Evolutionary conservation across 2,888 invertebrate genomes (phyloP).

Genomic region (Lacanobia wlatinum): DNA sequence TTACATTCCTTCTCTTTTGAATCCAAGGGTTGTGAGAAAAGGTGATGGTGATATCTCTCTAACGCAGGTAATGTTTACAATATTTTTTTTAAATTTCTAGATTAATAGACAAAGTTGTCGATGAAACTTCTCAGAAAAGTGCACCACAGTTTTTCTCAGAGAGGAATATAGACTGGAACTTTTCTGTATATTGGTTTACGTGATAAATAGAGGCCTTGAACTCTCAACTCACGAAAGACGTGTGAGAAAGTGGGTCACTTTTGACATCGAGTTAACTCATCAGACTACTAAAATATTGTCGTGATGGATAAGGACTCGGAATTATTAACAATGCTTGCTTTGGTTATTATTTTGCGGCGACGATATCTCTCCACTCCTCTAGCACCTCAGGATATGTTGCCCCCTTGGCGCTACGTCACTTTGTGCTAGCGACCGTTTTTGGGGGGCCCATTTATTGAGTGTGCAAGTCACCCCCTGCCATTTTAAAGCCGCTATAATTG

Average conservation of each 20-base stretch:
- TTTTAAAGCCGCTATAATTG: too few species aligned
- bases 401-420: too few species aligned
- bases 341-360: not conserved
- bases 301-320: slow-evolving; percentile 3
- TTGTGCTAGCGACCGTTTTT: too few species aligned
- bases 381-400: too few species aligned
- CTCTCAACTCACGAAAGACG: not conserved
- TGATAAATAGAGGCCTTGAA: not conserved
- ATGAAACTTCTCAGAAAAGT: not conserved
- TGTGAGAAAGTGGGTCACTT: not conserved
- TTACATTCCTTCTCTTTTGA: slow-evolving; percentile 81
- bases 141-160: not conserved
- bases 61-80: slow-evolving; percentile 77
- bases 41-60: slow-evolving; percentile 69
- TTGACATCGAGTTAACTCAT: not conserved
- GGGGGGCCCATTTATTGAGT: too few species aligned
- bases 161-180: not conserved
- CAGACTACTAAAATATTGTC: not conserved
- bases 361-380: too few species aligned
- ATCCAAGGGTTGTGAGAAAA: slow-evolving; percentile 78
- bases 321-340: slow-evolving; percentile 1
- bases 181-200: not conserved
- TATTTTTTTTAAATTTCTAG: not conserved
- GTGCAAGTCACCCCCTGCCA: too few species aligned
- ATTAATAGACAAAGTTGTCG: not conserved